A percentile compares a stretch with the other conserved stretches of the same genome.
Evolutionary conservation across 1,140 invertebrate genomes (phyloP).

Genomic region (Drosophila suzukii): DNA sequence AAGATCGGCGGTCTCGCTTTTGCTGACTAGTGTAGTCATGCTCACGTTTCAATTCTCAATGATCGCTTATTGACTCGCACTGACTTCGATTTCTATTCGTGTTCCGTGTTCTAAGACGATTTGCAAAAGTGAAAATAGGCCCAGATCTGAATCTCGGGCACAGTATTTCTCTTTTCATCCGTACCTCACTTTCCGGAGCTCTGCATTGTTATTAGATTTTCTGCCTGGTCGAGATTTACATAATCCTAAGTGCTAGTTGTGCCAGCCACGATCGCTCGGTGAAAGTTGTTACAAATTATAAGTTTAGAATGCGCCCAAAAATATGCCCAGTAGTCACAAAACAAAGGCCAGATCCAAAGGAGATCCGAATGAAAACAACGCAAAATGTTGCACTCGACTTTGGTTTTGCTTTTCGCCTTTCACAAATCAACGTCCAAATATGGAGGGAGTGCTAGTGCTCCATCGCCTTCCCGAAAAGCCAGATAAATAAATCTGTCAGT

Average conservation of each 20-base stretch:
- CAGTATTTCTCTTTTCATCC: conserved; percentile 33
- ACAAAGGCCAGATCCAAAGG: conserved; percentile 15
- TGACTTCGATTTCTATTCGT: conserved; percentile 70
- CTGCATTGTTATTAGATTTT: conserved; percentile 45
- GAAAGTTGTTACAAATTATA: conserved; percentile 78
- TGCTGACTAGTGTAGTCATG: conserved; percentile 33
- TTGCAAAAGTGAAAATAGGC: conserved; percentile 75
- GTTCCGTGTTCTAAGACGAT: conserved; percentile 61
- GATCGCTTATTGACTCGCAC: conserved; percentile 43
- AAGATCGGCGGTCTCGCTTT: background rate
- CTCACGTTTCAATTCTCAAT: conserved; percentile 40
- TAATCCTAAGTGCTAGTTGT: conserved; percentile 56
- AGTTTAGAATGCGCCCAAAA: conserved; percentile 62
- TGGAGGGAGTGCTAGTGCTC: conserved; percentile 45
- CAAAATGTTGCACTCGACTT: conserved; percentile 38
- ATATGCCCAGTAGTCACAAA: conserved; percentile 69
- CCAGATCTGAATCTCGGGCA: conserved; percentile 45
- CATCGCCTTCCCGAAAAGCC: conserved; percentile 23
- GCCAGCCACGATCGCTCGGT: conserved; percentile 42
- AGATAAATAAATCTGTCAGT: conserved; percentile 72
- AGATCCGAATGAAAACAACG: conserved; percentile 4
- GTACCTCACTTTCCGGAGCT: conserved; percentile 2
- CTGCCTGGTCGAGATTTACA: conserved; percentile 58
- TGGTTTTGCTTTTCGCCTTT: conserved; percentile 51
- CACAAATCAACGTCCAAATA: conserved; percentile 66